Evolutionary conservation across 2,888 invertebrate species (phyloP), one percentile per base, ranked within the genome.

Genomic region (Calameuta filiformis): DNA sequence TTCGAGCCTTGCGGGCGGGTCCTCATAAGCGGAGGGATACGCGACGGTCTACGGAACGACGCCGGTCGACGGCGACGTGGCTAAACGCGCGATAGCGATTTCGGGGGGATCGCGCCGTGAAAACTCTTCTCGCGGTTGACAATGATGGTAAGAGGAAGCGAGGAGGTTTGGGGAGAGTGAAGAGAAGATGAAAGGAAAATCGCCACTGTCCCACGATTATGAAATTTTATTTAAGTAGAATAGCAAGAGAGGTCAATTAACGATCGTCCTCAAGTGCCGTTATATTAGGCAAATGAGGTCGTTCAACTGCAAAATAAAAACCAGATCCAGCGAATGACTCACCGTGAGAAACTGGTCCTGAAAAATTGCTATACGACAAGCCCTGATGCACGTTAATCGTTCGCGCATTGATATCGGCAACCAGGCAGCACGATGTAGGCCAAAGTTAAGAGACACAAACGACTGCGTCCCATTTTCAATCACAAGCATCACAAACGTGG

Each of bases 61-160:
- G 23, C 23, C 23, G 56, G 56, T 23, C 56, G 56, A 23, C 56
- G 9, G 15, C 6, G 23, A 9, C 23, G 23, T 15, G 15, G 56
- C 56, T 56, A 87, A 88, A 86, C 88, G 89, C 89, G 88, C 89
- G 90, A 88, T 86, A 85, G 81, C 82, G 86, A 84, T 84, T 83
- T 83, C 85, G 87, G 89, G 89, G 89, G 86, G 85, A 82, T 31
- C 31, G 31, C 79, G 79, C 80, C 79, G 80, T 81, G 83, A 81
- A 85, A 86, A 86, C 85, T 86, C 86, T 84, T 86, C 86, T 83
- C 84, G 84, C 81, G 81, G 23, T 23, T 85, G 78, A 81, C 80
- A 81, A 81, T 81, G 77, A 77, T 77, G 78, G 1, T n/a, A 12
- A 37, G 69, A 23, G 31, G 69, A 40, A 34, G n/a, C 3, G 30